phyloP scores from a whole-genome alignment of 2,113 vertebrate species.

The Chinchilla lanigera region DNA sequence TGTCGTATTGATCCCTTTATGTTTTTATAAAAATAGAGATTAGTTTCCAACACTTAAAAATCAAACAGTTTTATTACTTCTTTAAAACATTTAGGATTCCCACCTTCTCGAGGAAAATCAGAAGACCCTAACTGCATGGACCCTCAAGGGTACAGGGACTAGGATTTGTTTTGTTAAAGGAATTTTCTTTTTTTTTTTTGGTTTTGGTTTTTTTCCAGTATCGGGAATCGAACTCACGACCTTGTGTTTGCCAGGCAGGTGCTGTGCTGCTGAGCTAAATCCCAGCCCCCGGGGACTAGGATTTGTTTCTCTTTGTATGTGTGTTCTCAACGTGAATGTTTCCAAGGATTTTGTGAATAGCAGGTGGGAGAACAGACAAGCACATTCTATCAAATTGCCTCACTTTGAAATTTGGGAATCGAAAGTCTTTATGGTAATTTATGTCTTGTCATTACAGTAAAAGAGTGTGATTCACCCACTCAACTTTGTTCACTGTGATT shows the following conservation, averaged over 20 bases:
- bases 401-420: background rate
- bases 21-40: background rate
- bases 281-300: too few species aligned
- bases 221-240: too few species aligned
- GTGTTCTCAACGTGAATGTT: fast-evolving
- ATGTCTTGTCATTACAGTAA: conserved; percentile 22
- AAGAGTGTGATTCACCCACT: conserved; percentile 1
- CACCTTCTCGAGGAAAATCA: background rate
- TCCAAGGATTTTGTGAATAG: background rate
- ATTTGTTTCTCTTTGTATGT: background rate
- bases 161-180: background rate
- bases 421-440: conserved; percentile 33
- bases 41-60: background rate
- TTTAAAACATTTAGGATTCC: background rate
- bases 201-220: too few species aligned
- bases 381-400: background rate
- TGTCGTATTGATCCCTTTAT: background rate
- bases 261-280: too few species aligned
- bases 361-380: background rate
- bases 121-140: fast-evolving
- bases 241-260: too few species aligned
- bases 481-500: background rate
- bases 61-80: background rate
- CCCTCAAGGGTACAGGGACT: too few species aligned
- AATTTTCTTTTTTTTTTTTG: too few species aligned